Base-by-base conservation (phyloP, 2,113 vertebrate species). In the Serinus canaria region DNA sequence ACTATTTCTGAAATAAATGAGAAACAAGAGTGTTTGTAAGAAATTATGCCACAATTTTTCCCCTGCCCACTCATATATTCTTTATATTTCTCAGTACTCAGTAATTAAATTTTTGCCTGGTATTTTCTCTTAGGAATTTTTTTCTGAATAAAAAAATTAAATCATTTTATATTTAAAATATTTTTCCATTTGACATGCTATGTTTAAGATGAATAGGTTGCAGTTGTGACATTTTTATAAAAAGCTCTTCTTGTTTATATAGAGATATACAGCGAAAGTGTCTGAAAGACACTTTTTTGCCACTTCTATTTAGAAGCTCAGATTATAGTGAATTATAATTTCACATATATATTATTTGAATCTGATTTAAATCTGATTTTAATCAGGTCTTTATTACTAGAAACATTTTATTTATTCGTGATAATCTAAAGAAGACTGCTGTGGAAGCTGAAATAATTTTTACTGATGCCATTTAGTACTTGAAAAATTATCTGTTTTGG, bases 81-180 rank as follows among this genome's bases (percentile, higher is more conserved):
- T 83, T 73, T 9, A 15, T n/a, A 56, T 84, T 89, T 87, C 25
- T 60, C 24, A 59, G 6, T 55, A 31, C 18, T 59, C 15, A 55
- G 11, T 11, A 70, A 66, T 47, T 49, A 21, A 4, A 2, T 15
- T 30, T 37, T 62, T 68, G 15, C 20, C 11, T 8, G 41, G 2
- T 58, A 21, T 64, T 53, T 1, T 50, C 4, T 49, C 9, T 37
- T 11, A n/a, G 3, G 2, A 1, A 37, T 31, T 44, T 3, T 4
- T 20, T 60, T 66, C 30, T 74, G 33, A 3, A 21, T 7, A 33
- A 55, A 73, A 62, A 41, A 56, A 15, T 15, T 8, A 23, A 35
- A 24, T 9, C 10, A 4, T 13, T 76, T 69, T 33, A 13, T 68
- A 30, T 46, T 69, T 39, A n/a, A 89, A 73, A 31, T 73, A 52